A percentile compares a stretch with the other conserved stretches of the same genome.
Conservation (phyloP, 2,888 invertebrate species). For the Pyrrhosoma nymphula region DNA sequence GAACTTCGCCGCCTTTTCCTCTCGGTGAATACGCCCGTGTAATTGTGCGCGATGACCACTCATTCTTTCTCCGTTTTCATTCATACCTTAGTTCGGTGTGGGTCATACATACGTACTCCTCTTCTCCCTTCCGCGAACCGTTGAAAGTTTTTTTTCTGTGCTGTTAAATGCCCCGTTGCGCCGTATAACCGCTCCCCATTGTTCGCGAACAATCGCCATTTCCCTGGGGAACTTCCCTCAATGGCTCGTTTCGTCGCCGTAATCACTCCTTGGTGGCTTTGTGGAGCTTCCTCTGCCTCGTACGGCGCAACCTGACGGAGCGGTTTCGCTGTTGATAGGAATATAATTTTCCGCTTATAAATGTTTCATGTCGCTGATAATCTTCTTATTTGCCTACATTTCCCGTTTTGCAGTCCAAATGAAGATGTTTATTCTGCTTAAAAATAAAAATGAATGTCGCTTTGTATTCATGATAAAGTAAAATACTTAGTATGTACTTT, state of each 20-base stretch:
- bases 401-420: too few species aligned
- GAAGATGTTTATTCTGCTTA: too few species aligned
- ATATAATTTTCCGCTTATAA: not conserved
- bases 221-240: not conserved
- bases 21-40: not conserved
- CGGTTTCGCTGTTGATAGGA: not conserved
- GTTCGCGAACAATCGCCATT: constrained; percentile 31
- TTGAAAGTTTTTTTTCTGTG: not conserved
- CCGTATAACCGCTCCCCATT: constrained; percentile 30
- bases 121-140: not conserved
- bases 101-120: not conserved
- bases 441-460: too few species aligned
- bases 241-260: not conserved
- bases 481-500: too few species aligned
- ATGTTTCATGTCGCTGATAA: too few species aligned
- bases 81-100: not conserved
- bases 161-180: constrained; percentile 48
- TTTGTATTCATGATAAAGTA: too few species aligned
- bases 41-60: not conserved
- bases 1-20: not conserved
- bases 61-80: not conserved
- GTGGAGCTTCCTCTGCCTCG: not conserved
- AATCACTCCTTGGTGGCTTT: not conserved
- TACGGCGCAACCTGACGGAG: not conserved
- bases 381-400: too few species aligned